phyloP scores from a whole-genome alignment of 2,888 invertebrate species.

The Melanchra persicariae region DNA sequence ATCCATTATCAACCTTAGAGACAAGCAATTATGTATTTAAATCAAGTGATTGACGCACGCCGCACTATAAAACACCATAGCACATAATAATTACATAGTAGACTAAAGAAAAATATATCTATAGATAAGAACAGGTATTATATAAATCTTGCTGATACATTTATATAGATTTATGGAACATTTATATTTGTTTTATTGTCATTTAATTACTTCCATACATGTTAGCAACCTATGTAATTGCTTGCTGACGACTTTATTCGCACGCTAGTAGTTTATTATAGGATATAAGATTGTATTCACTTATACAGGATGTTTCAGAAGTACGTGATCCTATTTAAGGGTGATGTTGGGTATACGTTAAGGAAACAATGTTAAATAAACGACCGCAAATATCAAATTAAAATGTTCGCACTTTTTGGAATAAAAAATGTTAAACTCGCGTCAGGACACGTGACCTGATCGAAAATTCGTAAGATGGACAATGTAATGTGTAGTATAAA shows the following conservation, averaged over 20 bases:
- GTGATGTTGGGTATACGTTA: too few relatives aligned
- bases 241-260: slow-evolving; percentile 2
- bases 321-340: too few relatives aligned
- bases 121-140: slow-evolving; percentile 2
- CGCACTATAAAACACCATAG: too few relatives aligned
- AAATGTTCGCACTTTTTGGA: too few relatives aligned
- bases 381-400: too few relatives aligned
- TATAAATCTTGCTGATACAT: slow-evolving; percentile 35
- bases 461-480: too few relatives aligned
- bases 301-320: too few relatives aligned
- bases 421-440: too few relatives aligned
- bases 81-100: background rate
- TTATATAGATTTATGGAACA: slow-evolving; percentile 12
- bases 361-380: too few relatives aligned
- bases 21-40: slow-evolving; percentile 3
- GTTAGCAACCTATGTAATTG: background rate
- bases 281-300: background rate
- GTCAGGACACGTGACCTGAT: too few relatives aligned
- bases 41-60: slow-evolving; percentile 24
- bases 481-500: too few relatives aligned
- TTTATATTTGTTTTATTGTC: slow-evolving; percentile 5
- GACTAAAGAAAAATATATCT: background rate
- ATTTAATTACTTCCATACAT: slow-evolving; percentile 6
- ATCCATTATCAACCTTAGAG: background rate
- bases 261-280: background rate